A percentile compares a stretch with the other conserved stretches of the same genome.
These are phyloP conservation scores for Apaloderma vittatum DNA, from an alignment of 2,113 vertebrate species.

Conservation along the genomic window DNA sequence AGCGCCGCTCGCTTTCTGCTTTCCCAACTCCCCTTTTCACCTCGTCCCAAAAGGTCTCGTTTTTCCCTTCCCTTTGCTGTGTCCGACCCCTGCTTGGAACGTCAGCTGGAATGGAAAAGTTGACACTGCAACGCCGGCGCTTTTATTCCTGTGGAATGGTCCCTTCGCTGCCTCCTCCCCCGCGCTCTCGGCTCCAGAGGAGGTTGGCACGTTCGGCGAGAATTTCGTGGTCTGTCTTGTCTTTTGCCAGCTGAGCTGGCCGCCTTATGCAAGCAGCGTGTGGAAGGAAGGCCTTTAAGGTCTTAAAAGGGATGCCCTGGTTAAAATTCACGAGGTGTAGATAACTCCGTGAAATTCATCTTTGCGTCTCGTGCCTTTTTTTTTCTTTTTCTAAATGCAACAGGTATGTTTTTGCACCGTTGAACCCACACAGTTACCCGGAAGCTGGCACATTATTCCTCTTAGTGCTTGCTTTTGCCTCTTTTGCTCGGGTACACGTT, in stretches of 20 bases:
- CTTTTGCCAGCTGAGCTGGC: constrained; percentile 5
- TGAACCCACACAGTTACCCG: constrained; percentile 53
- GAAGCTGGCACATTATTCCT: constrained; percentile 19
- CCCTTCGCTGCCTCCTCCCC: not conserved
- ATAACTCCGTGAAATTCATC: constrained; percentile 7
- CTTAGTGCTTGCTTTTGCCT: constrained; percentile 5
- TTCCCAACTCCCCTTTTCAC: constrained; percentile 33
- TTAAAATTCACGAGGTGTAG: constrained; percentile 26
- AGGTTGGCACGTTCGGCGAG: not conserved
- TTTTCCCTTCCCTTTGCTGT: constrained; percentile 16
- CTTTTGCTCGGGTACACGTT: constrained; percentile 17
- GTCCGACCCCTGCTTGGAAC: not conserved
- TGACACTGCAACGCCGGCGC: not conserved
- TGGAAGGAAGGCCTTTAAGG: constrained; percentile 2
- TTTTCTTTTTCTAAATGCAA: not conserved
- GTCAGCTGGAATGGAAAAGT: constrained; percentile 1
- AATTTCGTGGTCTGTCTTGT: not conserved
- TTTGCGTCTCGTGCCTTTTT: not conserved
- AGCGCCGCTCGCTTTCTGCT: not conserved
- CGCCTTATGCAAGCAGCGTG: constrained; percentile 9
- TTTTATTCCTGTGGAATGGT: not conserved
- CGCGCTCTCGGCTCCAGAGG: not conserved
- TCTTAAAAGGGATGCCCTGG: not conserved
- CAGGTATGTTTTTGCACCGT: not conserved
- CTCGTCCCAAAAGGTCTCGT: not conserved